Percentiles rank a stretch among this genome's conserved stretches.
Conservation (phyloP, 1,140 invertebrate genomes). For the Philopotamus ludificatus region DNA sequence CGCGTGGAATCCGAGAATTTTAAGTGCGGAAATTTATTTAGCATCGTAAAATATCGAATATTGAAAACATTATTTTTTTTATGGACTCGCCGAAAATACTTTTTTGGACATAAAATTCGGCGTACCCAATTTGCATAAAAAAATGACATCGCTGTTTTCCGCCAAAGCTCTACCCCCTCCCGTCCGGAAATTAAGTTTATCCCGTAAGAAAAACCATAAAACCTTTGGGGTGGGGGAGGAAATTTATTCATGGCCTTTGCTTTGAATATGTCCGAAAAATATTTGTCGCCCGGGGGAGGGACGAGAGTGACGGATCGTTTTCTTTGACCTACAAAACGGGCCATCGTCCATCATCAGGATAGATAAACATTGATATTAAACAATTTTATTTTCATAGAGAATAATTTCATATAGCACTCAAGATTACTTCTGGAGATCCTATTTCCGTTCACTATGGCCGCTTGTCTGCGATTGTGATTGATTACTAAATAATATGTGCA, state of each 20-base stretch:
- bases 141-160: background rate
- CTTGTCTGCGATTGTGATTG: too few species aligned
- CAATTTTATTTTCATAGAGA: too few species aligned
- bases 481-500: too few species aligned
- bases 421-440: too few species aligned
- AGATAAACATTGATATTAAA: too few species aligned
- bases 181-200: constrained; percentile 22
- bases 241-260: constrained; percentile 17
- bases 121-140: constrained; percentile 9
- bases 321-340: background rate
- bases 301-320: background rate
- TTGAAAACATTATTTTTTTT: background rate
- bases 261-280: constrained; percentile 3
- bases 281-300: background rate
- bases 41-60: background rate
- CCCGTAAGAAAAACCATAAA: constrained; percentile 24
- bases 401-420: too few species aligned
- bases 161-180: background rate
- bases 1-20: too few species aligned
- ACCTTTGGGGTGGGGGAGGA: background rate
- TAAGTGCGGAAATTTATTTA: too few species aligned
- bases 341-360: background rate
- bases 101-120: background rate
- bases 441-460: too few species aligned
- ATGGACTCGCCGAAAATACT: background rate